Evolutionary conservation across 2,888 invertebrate genomes (phyloP).

Genomic region (Thelaira solivaga): DNA sequence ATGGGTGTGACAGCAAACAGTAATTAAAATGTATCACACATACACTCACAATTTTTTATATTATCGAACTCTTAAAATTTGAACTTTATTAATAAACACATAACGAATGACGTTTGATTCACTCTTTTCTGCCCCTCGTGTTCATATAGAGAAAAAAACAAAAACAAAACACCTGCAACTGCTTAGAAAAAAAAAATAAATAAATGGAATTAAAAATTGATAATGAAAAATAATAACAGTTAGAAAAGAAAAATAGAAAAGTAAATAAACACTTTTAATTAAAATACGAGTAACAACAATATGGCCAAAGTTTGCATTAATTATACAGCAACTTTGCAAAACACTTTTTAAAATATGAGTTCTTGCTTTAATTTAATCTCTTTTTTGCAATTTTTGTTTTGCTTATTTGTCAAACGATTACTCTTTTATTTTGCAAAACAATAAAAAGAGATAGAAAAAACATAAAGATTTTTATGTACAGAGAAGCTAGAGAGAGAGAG

Average conservation of each 20-base stretch:
- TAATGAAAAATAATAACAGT: background rate
- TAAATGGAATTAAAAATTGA: too few species aligned
- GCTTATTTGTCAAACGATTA: too few species aligned
- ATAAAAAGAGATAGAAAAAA: too few species aligned
- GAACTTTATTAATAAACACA: constrained; percentile 25
- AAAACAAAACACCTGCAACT: constrained; percentile 6
- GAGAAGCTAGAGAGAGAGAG: too few species aligned
- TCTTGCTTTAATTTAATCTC: constrained; percentile 1
- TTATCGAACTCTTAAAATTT: background rate
- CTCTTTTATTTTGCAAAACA: too few species aligned
- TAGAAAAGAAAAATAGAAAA: too few species aligned
- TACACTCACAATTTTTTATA: background rate
- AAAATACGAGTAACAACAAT: background rate
- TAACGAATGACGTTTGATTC: constrained; percentile 5
- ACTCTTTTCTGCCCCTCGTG: background rate
- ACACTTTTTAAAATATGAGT: constrained; percentile 15
- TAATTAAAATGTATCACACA: background rate
- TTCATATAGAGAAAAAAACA: too few species aligned
- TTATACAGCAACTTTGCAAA: constrained; percentile 28
- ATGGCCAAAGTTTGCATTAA: constrained; percentile 19
- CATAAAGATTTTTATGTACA: too few species aligned
- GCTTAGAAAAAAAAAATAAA: too few species aligned
- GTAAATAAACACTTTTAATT: too few species aligned
- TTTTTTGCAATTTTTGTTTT: background rate
- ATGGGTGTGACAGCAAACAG: background rate